phyloP scores from a whole-genome alignment of 2,888 invertebrate genomes.

The Deroplatys truncata region DNA sequence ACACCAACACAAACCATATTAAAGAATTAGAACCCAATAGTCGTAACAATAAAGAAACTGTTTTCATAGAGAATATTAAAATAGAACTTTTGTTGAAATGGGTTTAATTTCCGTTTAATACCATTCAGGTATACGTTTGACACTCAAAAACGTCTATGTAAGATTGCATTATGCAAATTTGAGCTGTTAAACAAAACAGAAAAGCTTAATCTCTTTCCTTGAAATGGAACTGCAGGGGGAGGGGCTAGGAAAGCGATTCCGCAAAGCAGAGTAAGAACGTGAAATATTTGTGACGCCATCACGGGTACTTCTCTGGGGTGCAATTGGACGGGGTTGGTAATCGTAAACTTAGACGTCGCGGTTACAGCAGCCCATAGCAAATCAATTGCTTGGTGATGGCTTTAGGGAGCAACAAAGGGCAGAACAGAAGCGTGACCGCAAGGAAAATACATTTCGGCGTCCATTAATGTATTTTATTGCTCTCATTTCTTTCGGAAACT shows the following conservation, averaged over 20 bases:
- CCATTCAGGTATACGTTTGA: no score
- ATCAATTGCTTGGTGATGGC: neutral
- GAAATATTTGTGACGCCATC: neutral
- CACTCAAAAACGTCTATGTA: no score
- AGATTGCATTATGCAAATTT: neutral
- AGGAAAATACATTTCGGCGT: neutral
- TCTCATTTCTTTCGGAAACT: no score
- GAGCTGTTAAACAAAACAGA: neutral
- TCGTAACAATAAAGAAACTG: no score
- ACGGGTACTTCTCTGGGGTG: neutral
- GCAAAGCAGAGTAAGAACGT: neutral
- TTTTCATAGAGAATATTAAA: no score
- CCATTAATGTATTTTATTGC: no score
- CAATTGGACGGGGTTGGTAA: neutral
- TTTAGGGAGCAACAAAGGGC: neutral
- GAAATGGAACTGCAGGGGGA: neutral
- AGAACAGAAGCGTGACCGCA: neutral
- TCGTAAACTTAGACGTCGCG: neutral
- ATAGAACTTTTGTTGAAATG: no score
- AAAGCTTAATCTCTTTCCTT: neutral
- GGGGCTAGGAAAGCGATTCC: neutral
- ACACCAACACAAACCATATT: no score
- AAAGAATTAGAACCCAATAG: no score
- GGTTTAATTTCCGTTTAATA: no score
- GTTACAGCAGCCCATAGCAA: neutral